Evolutionary conservation across 2,113 vertebrate species (phyloP).

Genomic region (Dolichotis patagonum): DNA sequence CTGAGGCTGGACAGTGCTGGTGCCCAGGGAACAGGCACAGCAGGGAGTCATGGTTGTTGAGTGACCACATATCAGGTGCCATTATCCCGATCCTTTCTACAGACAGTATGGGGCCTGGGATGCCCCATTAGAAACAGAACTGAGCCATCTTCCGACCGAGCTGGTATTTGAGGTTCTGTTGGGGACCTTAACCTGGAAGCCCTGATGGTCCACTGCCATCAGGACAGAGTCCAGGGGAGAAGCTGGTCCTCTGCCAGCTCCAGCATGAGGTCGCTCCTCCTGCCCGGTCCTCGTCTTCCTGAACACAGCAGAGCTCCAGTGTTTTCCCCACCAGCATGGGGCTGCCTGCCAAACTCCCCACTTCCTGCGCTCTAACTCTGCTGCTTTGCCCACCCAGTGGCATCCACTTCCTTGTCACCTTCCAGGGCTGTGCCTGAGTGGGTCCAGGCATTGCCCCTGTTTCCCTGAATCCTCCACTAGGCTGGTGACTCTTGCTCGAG

Average conservation of each 20-base stretch:
- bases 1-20: rapidly evolving
- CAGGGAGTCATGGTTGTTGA: rapidly evolving
- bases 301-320: not conserved
- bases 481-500: rapidly evolving
- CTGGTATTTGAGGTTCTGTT: rapidly evolving
- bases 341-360: rapidly evolving
- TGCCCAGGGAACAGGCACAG: rapidly evolving
- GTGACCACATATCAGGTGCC: rapidly evolving
- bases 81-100: too few relatives aligned
- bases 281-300: rapidly evolving
- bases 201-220: rapidly evolving
- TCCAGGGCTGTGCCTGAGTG: rapidly evolving
- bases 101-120: not conserved
- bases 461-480: not conserved
- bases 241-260: not conserved
- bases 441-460: not conserved
- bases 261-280: rapidly evolving
- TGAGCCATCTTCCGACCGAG: not conserved
- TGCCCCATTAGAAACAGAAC: not conserved
- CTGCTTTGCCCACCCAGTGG: rapidly evolving
- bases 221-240: not conserved
- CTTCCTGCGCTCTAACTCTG: rapidly evolving
- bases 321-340: too few relatives aligned
- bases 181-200: rapidly evolving
- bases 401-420: rapidly evolving